phyloP scores from a whole-genome alignment of 2,797 vertebrate species.

The Gallinago stenura region DNA sequence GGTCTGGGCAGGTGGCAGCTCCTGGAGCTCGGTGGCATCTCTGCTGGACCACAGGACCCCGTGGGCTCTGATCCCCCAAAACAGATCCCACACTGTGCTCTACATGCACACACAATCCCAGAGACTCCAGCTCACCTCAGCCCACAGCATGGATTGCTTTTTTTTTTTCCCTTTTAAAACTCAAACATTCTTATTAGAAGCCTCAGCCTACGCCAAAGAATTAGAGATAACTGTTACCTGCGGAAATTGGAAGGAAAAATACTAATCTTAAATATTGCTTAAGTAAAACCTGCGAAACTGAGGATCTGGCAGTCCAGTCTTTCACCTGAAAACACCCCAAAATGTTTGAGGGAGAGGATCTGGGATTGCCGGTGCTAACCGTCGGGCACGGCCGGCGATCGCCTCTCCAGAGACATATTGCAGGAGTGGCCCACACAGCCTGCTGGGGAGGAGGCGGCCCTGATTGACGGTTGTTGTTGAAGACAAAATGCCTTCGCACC shows the following conservation, averaged over 20 bases:
- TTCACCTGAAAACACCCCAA: neutral
- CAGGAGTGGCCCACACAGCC: conserved; percentile 14
- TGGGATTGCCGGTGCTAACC: accelerated
- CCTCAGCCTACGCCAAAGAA: neutral
- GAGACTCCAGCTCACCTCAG: neutral
- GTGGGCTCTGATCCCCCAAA: neutral
- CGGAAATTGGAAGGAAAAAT: neutral
- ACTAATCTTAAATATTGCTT: neutral
- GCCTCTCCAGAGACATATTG: neutral
- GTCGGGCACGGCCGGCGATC: accelerated
- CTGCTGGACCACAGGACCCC: neutral
- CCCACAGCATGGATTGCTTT: neutral
- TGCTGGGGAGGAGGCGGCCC: neutral
- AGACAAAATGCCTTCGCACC: neutral
- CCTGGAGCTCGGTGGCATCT: neutral
- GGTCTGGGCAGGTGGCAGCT: neutral
- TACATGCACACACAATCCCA: neutral
- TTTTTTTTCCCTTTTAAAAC: neutral
- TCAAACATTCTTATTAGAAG: neutral
- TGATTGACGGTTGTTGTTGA: neutral
- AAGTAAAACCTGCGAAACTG: neutral
- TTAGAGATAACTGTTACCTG: neutral
- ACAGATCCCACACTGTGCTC: neutral
- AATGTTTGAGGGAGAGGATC: neutral
- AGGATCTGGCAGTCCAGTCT: neutral